These are phyloP conservation scores for Meloidogyne exigua DNA, from an alignment of 1,140 invertebrate genomes.

Conservation along the genomic window DNA sequence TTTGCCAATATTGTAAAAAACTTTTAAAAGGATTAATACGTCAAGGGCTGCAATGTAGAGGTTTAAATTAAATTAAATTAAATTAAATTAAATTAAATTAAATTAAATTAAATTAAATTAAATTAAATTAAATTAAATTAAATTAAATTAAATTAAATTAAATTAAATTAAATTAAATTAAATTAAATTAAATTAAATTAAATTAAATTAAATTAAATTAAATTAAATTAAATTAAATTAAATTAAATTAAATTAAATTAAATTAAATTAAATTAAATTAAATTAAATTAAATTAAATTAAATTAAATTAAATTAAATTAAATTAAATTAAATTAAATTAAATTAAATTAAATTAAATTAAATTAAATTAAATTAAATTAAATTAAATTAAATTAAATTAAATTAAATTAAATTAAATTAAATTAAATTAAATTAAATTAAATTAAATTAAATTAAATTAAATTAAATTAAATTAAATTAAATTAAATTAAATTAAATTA, in stretches of 20 bases:
- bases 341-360: not conserved
- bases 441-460: not conserved
- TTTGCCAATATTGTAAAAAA: constrained; percentile 92
- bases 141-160: not conserved
- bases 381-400: no score
- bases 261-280: not conserved
- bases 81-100: not conserved
- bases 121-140: not conserved
- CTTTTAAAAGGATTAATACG: constrained; percentile 90
- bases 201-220: not conserved
- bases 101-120: not conserved
- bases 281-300: not conserved
- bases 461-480: not conserved
- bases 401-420: not conserved
- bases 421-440: not conserved
- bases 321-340: not conserved
- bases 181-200: not conserved
- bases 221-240: not conserved
- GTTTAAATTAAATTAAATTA: constrained; percentile 57
- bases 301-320: not conserved
- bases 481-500: not conserved
- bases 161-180: not conserved
- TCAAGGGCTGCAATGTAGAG: constrained; percentile 91
- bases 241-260: no score
- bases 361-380: not conserved